Evolutionary conservation across 2,888 invertebrate species (phyloP).

Genomic region (Punctoribates punctum): DNA sequence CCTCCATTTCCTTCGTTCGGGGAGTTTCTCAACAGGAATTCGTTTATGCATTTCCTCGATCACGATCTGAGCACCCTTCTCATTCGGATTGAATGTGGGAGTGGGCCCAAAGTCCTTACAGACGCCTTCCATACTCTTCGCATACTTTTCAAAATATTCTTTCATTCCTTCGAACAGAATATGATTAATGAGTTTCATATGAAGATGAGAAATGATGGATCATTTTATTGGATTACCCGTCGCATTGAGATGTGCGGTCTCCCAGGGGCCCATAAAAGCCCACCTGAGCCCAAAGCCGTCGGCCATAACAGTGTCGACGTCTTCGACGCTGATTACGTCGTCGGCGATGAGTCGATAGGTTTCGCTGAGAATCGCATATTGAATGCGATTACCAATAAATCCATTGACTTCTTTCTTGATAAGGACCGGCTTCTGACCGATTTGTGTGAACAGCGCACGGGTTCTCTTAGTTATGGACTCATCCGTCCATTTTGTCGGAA

Average conservation of each 20-base stretch:
- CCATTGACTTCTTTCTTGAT: conserved; percentile 82
- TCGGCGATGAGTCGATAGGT: conserved; percentile 81
- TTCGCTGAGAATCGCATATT: conserved; percentile 91
- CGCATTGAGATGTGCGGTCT: conserved; percentile 91
- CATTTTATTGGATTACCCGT: conserved; percentile 65
- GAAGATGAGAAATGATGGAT: background rate
- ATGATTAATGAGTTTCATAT: background rate
- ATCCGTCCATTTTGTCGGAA: conserved; percentile 90
- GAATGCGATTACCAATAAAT: conserved; percentile 88
- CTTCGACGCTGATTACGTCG: conserved; percentile 77
- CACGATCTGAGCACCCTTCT: conserved; percentile 64
- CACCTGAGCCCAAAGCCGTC: conserved; percentile 92
- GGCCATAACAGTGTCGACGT: conserved; percentile 87
- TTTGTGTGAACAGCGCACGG: conserved; percentile 72
- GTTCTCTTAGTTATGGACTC: conserved; percentile 70
- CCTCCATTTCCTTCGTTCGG: conserved; percentile 72
- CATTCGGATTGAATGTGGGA: conserved; percentile 64
- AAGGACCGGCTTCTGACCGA: conserved; percentile 86
- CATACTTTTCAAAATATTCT: conserved; percentile 63
- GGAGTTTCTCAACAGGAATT: conserved; percentile 70
- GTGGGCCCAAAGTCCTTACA: conserved; percentile 71
- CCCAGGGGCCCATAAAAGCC: conserved; percentile 88
- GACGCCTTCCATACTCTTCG: conserved; percentile 61
- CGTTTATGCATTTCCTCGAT: conserved; percentile 68
- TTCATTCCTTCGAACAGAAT: conserved; percentile 56